phyloP scores from a whole-genome alignment of 2,888 invertebrate species.

The Octonoba sinensis region DNA sequence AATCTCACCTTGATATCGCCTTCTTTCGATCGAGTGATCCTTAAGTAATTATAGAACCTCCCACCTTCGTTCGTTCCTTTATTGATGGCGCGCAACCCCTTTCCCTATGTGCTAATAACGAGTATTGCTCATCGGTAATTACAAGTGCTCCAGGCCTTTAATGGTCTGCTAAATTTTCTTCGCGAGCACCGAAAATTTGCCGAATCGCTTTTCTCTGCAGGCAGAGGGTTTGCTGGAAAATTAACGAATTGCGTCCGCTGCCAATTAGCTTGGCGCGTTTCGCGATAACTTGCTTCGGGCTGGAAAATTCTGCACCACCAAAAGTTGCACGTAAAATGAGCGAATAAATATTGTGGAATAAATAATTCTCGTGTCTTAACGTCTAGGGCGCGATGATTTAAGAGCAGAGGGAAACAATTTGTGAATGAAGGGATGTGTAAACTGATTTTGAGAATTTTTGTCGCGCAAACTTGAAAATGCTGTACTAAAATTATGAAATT shows the following conservation, averaged over 20 bases:
- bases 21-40: constrained; percentile 33
- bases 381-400: no score
- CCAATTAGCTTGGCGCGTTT: constrained; percentile 7
- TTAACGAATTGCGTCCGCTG: constrained; percentile 5
- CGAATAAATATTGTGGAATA: no score
- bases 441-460: no score
- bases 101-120: constrained; percentile 54
- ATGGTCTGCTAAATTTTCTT: constrained; percentile 48
- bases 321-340: no score
- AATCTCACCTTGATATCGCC: constrained; percentile 25
- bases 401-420: no score
- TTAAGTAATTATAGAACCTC: constrained; percentile 56
- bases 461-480: no score
- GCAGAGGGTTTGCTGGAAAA: constrained; percentile 43
- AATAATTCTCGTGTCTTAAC: no score
- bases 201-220: constrained; percentile 17
- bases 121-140: constrained; percentile 63
- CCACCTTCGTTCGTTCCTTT: constrained; percentile 13
- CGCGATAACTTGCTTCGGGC: background rate
- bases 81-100: constrained; percentile 22
- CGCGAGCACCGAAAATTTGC: constrained; percentile 24
- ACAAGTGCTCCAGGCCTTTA: constrained; percentile 29
- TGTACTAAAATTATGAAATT: no score
- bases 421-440: no score
- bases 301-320: no score